Base-by-base conservation (phyloP, 1,140 invertebrate genomes). In the Danaus plexippus region DNA sequence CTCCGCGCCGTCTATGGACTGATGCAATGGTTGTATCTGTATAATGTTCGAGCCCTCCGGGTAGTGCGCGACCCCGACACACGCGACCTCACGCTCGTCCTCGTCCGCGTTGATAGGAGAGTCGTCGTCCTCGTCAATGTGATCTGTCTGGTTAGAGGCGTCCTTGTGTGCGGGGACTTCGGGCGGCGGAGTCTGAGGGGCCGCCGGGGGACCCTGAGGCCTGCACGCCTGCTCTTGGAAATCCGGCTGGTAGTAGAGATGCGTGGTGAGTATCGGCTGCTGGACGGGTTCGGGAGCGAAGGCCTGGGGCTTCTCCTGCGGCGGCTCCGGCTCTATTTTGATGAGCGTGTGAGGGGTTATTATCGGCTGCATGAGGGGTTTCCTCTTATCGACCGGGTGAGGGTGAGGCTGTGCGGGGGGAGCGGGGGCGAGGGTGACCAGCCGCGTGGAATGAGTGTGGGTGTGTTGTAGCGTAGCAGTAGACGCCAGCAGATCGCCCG, bases 131-230 rank as follows among this genome's bases (percentile, higher is more conserved):
- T 90, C 89, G 60, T 89, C 89, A 22, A 88, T 88, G 49, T 87
- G 90, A 61, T 94, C 93, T 0, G 93, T 94, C 82, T 95, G 94
- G 72, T 94, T 94, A 11, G 92, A 94, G 0, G 93, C 93, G 66
- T 95, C 93, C 78, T 91, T 92, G 47, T 94, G 93, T 11, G 89
- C 89, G 9, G 89, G 89, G 9, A 85, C 74, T 52, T 92, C 90
- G 9, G 90, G 90, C 2, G 90, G 90, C 10, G 90, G 91, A 1
- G 91, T 90, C 3, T 91, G 75, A 40, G 89, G 91, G 1, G 89
- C 88, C 0, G 80, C 76, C 22, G 0, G 81, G 80, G 1, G 84
- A 85, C 2, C 90, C 77, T 91, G 90, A 47, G 88, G 89, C 54
- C 88, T 83, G 59, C 88, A 89, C 2, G 67, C 69, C 49, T 87